phyloP scores from a whole-genome alignment of 2,888 invertebrate genomes.

The Entomobrya proxima region DNA sequence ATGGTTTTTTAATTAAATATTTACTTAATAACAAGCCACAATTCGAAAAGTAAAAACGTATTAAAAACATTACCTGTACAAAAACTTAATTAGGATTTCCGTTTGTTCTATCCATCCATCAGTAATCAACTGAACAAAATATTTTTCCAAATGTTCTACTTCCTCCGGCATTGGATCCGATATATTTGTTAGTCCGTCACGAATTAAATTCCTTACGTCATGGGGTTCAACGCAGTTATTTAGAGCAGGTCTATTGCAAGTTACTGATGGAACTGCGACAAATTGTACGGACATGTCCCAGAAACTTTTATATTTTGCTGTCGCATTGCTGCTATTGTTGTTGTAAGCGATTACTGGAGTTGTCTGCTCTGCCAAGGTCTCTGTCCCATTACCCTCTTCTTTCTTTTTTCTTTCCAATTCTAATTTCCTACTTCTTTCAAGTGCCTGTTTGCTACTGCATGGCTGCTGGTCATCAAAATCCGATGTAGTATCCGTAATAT shows the following conservation, averaged over 20 bases:
- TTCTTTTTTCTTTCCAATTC: neutral
- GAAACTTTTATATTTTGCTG: neutral
- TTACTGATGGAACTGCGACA: neutral
- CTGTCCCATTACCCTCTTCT: neutral
- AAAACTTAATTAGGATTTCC: slow-evolving; percentile 40
- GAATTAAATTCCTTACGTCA: slow-evolving; percentile 52
- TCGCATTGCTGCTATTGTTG: neutral
- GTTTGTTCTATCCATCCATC: slow-evolving; percentile 57
- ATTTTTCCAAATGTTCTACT: slow-evolving; percentile 23
- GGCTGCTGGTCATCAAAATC: slow-evolving; percentile 63
- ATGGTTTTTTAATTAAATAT: no score
- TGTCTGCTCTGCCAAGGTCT: neutral
- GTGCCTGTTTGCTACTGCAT: slow-evolving; percentile 65
- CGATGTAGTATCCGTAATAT: neutral
- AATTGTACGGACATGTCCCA: slow-evolving; percentile 6
- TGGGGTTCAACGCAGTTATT: slow-evolving; percentile 21
- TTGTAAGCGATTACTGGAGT: slow-evolving; percentile 31
- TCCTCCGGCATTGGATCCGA: slow-evolving; percentile 35
- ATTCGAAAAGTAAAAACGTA: neutral
- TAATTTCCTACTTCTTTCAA: slow-evolving; percentile 54
- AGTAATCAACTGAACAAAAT: slow-evolving; percentile 50
- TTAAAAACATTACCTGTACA: slow-evolving; percentile 23
- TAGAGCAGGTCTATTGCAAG: slow-evolving; percentile 20
- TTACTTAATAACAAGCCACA: neutral
- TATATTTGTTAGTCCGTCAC: slow-evolving; percentile 30